A percentile compares a stretch with the other conserved stretches of the same genome.
Conservation (phyloP, 2,888 invertebrate genomes). For the Electrophaes corylata region DNA sequence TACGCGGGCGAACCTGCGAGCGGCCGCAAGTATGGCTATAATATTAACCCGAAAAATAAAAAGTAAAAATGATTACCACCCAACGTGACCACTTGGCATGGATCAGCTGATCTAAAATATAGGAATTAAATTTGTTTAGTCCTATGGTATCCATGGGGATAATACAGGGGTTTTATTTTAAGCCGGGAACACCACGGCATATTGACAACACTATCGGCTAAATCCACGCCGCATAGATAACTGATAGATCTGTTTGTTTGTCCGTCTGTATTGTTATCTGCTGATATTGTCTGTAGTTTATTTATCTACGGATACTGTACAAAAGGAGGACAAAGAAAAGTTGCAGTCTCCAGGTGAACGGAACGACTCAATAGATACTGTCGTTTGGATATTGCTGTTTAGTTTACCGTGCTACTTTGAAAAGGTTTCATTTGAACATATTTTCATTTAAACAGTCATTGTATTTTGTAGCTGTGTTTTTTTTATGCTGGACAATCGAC, state of each 20-base stretch:
- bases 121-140: no score
- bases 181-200: no score
- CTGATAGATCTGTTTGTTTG: slow-evolving; percentile 16
- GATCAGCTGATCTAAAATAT: no score
- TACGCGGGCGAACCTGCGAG: no score
- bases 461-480: no score
- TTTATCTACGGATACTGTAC: not conserved
- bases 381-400: not conserved
- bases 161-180: no score
- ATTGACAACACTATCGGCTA: slow-evolving; percentile 4
- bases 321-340: not conserved
- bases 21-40: no score
- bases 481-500: no score
- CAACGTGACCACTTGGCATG: no score
- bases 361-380: not conserved
- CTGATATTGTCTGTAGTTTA: slow-evolving; percentile 13
- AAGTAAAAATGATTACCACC: no score
- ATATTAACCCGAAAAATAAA: no score
- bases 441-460: not conserved
- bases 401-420: not conserved
- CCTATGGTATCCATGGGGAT: no score
- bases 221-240: slow-evolving; percentile 10
- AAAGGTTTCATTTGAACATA: not conserved
- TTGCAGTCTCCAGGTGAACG: slow-evolving; percentile 8
- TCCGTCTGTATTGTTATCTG: slow-evolving; percentile 15